Conservation (phyloP, 1,140 invertebrate species). For the Choristoneura fumiferana region DNA sequence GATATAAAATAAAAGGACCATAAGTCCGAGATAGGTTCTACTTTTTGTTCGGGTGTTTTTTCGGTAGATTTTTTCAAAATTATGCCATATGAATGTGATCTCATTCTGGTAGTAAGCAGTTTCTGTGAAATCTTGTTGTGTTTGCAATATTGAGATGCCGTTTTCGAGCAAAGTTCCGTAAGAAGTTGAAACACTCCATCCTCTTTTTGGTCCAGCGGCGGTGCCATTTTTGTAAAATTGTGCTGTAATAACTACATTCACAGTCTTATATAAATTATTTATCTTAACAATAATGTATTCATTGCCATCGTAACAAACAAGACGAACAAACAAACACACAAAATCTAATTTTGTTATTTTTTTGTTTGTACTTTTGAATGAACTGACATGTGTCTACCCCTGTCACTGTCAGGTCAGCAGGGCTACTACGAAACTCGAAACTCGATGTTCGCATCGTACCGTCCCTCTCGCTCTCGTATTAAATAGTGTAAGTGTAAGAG, state of each 20-base stretch:
- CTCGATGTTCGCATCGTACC: too few relatives aligned
- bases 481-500: too few relatives aligned
- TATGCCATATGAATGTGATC: slow-evolving; percentile 61
- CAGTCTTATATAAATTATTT: neutral
- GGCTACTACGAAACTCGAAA: too few relatives aligned
- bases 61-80: slow-evolving; percentile 53
- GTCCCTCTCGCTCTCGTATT: too few relatives aligned
- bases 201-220: slow-evolving; percentile 26
- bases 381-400: too few relatives aligned
- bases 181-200: slow-evolving; percentile 60
- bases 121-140: slow-evolving; percentile 52
- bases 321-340: too few relatives aligned
- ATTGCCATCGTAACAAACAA: too few relatives aligned
- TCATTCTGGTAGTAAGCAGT: slow-evolving; percentile 47
- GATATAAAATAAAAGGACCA: slow-evolving; percentile 55
- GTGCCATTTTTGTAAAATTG: neutral
- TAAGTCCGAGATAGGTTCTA: slow-evolving; percentile 51
- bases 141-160: slow-evolving; percentile 46
- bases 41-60: slow-evolving; percentile 28
- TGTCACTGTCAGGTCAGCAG: too few relatives aligned
- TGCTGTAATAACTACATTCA: too few relatives aligned
- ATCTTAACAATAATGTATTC: neutral
- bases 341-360: too few relatives aligned
- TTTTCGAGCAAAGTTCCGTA: slow-evolving; percentile 55
- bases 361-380: too few relatives aligned